Conservation (phyloP, 2,113 vertebrate species). For the Rhabdomys dilectus region DNA sequence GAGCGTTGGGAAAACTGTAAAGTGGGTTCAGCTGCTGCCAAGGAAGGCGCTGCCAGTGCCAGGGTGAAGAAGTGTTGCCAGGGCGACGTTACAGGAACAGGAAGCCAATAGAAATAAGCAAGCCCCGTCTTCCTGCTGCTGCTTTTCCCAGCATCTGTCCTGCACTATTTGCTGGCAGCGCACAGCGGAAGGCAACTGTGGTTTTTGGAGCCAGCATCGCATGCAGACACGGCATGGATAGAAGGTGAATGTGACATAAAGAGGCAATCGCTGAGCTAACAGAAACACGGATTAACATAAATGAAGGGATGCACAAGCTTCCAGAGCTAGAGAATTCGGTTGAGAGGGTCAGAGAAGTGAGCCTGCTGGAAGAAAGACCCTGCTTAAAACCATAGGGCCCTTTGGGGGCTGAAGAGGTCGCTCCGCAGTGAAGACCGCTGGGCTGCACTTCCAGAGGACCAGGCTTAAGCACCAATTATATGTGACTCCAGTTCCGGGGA, state of each 20-base stretch:
- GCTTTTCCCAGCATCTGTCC: not conserved
- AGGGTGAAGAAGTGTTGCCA: not conserved
- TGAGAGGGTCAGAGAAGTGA: not conserved
- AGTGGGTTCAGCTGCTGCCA: not conserved
- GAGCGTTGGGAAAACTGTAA: constrained; percentile 10
- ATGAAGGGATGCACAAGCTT: not conserved
- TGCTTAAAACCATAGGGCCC: not conserved
- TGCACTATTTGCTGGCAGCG: not conserved
- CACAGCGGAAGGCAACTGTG: not conserved
- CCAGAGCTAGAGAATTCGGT: not conserved
- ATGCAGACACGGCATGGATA: accelerated
- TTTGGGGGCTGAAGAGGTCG: not conserved
- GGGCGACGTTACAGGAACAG: not conserved
- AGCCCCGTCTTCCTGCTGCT: not conserved
- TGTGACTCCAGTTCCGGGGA: not conserved
- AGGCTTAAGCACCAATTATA: not conserved
- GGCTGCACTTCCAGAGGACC: not conserved
- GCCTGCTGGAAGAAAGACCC: not conserved
- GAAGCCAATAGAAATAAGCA: not conserved
- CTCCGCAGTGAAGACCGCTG: not conserved
- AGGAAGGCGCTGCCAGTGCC: not conserved
- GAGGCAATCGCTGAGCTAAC: not conserved
- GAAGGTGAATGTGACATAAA: not conserved
- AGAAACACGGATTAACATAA: not conserved
- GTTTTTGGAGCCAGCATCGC: not conserved